Conservation (phyloP, 2,113 vertebrate species). For the Paraplagusia blochii region DNA sequence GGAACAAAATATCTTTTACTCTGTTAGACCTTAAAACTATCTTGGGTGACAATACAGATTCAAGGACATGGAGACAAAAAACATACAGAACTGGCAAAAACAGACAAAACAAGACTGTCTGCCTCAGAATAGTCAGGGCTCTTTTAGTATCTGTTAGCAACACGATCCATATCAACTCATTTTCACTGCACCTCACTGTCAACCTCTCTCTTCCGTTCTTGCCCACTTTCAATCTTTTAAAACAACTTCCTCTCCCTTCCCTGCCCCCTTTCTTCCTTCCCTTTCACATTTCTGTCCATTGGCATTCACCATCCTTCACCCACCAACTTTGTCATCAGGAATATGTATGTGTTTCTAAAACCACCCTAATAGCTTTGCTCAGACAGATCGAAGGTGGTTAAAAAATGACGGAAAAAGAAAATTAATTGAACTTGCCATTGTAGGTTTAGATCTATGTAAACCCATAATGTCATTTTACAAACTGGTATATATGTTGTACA, state of each 20-base stretch:
- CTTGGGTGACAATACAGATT: conserved; percentile 5
- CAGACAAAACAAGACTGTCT: conserved; percentile 24
- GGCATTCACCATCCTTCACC: background rate
- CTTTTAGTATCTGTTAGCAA: conserved; percentile 37
- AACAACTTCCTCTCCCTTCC: conserved; percentile 15
- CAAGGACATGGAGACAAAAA: background rate
- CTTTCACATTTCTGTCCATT: conserved; percentile 7
- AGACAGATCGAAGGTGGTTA: too few species aligned
- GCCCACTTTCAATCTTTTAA: conserved; percentile 10
- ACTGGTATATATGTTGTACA: too few species aligned
- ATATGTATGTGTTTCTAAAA: conserved; percentile 50
- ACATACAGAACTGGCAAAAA: conserved; percentile 25
- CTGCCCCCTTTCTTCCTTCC: conserved; percentile 24
- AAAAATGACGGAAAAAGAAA: too few species aligned
- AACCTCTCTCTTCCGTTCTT: background rate
- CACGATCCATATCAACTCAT: conserved; percentile 7
- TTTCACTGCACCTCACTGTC: conserved; percentile 4
- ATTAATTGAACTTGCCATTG: too few species aligned
- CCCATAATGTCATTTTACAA: too few species aligned
- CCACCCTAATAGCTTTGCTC: conserved; percentile 22
- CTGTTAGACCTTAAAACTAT: background rate
- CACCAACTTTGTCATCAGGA: conserved; percentile 35
- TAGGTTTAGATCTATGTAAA: too few species aligned
- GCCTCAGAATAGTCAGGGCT: conserved; percentile 42
- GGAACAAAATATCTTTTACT: conserved; percentile 22